Conservation (phyloP, 2,113 vertebrate species). For the Anseranas semipalmata region DNA sequence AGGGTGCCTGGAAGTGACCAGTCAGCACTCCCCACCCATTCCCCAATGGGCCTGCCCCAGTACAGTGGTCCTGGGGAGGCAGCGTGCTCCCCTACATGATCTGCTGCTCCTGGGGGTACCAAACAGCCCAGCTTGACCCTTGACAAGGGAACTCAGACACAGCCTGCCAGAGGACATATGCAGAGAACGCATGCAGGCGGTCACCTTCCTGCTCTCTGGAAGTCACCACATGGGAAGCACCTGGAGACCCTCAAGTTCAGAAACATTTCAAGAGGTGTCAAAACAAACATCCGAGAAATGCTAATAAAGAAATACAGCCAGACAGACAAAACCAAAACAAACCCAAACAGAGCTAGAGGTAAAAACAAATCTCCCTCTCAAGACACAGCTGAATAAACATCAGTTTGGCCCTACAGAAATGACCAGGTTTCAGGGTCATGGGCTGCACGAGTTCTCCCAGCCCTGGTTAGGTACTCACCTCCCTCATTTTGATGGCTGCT, state of each 20-base stretch:
- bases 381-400: neutral
- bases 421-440: neutral
- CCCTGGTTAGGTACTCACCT: neutral
- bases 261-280: neutral
- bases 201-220: neutral
- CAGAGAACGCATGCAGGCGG: neutral
- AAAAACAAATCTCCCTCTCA: neutral
- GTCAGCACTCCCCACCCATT: neutral
- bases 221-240: neutral
- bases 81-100: neutral
- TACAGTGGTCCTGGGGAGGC: too few relatives aligned
- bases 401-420: neutral
- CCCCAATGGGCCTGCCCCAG: too few relatives aligned
- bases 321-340: neutral
- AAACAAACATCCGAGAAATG: neutral
- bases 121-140: neutral
- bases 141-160: too few relatives aligned
- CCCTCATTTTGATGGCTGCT: neutral
- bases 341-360: neutral
- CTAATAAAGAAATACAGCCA: neutral
- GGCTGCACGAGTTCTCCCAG: neutral
- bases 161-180: neutral
- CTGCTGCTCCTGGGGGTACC: neutral
- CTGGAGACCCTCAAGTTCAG: too few relatives aligned
- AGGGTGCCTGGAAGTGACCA: neutral